Evolutionary conservation across 2,888 invertebrate species (phyloP), one percentile per base, ranked within the genome.

Genomic region (Lissocephala sabroskyi): DNA sequence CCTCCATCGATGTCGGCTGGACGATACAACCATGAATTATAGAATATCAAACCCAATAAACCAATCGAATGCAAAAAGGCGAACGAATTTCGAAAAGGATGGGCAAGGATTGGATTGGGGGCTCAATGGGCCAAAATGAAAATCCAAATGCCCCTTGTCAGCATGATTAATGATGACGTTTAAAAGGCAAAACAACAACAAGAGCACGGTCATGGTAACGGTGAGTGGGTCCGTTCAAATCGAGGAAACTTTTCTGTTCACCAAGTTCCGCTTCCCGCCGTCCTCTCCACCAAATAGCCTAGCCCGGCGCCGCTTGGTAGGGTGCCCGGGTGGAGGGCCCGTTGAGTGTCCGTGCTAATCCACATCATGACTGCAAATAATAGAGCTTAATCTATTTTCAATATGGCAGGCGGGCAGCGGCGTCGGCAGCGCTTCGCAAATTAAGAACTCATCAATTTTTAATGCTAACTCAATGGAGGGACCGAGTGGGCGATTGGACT

Each of bases 381-480:
- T 79, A 78, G 73, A 76, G 70, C 76, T 74, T 78, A 78, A 78
- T 79, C 78, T 78, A 76, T 78, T 79, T 79, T 77, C 79, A 75
- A 78, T 78, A 78, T 75, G 73, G 70, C 67, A 61, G 45, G 37
- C 18, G 32, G 16, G n/a, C 23, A 5, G 7, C 46, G 13, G 43
- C 11, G 37, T 50, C 10, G 7, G 43, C 49, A 56, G 55, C 62
- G 66, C 62, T 59, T 65, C 73, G 74, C 77, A 78, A 78, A 79
- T 78, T 78, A 79, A 77, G 79, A 75, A 79, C 71, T 66, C 76
- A 78, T 79, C 66, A 76, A 68, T 77, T 77, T 75, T 77, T 77
- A 68, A 70, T 73, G 75, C 75, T 65, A 46, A 58, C 67, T 54
- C 65, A 55, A 52, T 62, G 63, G 49, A 47, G 13, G 52, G 37